Base-by-base conservation (phyloP, 2,113 vertebrate species). In the Phoxinus phoxinus region DNA sequence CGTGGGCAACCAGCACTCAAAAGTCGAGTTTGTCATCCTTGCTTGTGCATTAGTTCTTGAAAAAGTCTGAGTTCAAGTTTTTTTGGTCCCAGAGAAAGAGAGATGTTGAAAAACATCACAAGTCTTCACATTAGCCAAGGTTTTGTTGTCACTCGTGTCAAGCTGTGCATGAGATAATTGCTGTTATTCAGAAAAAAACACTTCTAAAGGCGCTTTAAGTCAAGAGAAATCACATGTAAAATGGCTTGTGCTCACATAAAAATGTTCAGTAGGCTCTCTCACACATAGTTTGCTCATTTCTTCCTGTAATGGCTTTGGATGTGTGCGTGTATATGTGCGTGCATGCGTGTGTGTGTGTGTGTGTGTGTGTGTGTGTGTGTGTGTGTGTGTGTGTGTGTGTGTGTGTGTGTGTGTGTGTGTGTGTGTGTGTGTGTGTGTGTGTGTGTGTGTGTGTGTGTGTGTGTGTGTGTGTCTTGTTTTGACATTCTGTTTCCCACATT, bases 151-250 rank as follows among this genome's bases (percentile, higher is more conserved):
- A 11, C 7, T 83, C 81, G 37, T 83, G 63, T 67, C 30, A 63
- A 72, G 81, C 27, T 53, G 48, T 37, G 81, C 48, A 58, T 41
- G 48, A 37, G 12, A 83, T 71, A 72, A 72, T 71, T 83, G 48
- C 48, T 83, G 67, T 83, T 76, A 76, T 76, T 53, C 81, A 56
- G 46, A 21, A 82, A 41, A 41, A 30, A 25, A 46, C n/a, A 44
- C 35, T 74, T 53, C 81, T 25, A 25, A 25, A 72, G 44, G 30
- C 6, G 1, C 37, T 27, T 84, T 61, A 61, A 61, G 25, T 84
- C 48, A 61, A 61, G 25, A 8, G 25, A 51, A 76, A 76, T 30
- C 73, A 32, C 12, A 73, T 3, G 4, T 46, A 46, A 73, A 73
- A 23, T 73, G 71, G 37, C 10, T 15, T 73, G 71, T 73, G 2